Base-by-base conservation (phyloP, 1,140 invertebrate genomes). In the Bombyx mori region DNA sequence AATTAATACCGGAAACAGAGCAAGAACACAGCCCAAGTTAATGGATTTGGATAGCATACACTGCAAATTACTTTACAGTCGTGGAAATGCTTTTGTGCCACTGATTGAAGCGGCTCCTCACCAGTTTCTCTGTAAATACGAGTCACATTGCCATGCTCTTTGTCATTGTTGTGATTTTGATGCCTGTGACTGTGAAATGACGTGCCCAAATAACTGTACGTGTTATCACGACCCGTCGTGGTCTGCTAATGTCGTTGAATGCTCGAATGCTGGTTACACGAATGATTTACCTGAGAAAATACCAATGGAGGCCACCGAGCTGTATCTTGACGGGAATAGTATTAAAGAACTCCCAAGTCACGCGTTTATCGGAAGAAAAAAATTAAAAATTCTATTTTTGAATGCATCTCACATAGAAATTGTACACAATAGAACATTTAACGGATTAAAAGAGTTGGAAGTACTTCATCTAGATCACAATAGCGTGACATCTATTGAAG, bases 91-190 rank as follows among this genome's bases (percentile, higher is more conserved):
- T 9, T 94, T 93, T 74, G 92, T 97, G 3, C 93, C 95, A 6
- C 85, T 97, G 47, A 92, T 96, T 49, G 93, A 96, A 83, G 94
- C 94, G 7, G 92, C 94, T 44, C 91, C 95, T 51, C 93, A 94
- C 72, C 94, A 97, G 75, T 97, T 97, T 82, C 90, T 98, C 44
- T 98, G 96, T 87, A 94, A 95, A 76, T 98, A 98, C 75, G 93
- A 96, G 45, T 92, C 93, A 50, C 96, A 97, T 68, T 98, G 96
- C 82, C 96, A 96, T 74, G 93, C 95, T 0, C 79, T 96, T 49
- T 98, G 96, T 77, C 94, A 97, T 66, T 98, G 96, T 83, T 98
- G 96, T 80, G 96, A 98, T 75, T 98, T 96, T 73, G 95, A 97
- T 79, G 96, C 96, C 26, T 98, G 96, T 81, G 94, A 98, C 77